Base-by-base conservation (phyloP, 2,797 vertebrate species). In the Hydrophis major region DNA sequence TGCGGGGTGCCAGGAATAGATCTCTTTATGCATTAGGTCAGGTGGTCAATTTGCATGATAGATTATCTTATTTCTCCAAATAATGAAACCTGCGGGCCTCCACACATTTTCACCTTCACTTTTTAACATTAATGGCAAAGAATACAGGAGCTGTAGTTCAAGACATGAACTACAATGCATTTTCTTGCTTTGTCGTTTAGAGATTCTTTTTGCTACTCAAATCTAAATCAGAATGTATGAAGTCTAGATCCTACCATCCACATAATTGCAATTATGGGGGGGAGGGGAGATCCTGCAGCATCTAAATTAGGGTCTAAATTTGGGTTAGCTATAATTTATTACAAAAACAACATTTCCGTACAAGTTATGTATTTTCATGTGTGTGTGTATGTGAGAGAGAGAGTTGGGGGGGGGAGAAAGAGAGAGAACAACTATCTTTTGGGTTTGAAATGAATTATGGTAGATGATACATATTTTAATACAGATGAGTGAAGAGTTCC, bases 341-440 rank as follows among this genome's bases (percentile, higher is more conserved):
- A 22, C 8, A 2, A 22, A 42, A 42, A 20, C 18, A 78, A 78
- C 32, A 78, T 42, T 22, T 78, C 20, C 22, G 8, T 42, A 42
- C 42, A 78, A 42, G 37, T 59, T 56, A 42, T 32, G 32, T 60
- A 22, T 42, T 59, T 88, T 59, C n/a, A 27, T 42, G 69, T 25
- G 6, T 16, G 63, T 69, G 66, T 37, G 37, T 37, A 37, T 69
- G n/a, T 32, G 63, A 8, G 50, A 50, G 50, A 10, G 50, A 10
- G 7, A 10, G 50, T 1, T 1, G 8, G 1, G 8, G 1, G 8
- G 8, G 50, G 7, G 50, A 1, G 8, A 10, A 6, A 53, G 50
- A 53, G 50, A 53, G 50, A 53, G 50, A 53, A 10, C 50, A 53
- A 53, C 50, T 53, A 53, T 53, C 8, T 53, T 53, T 53, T 50